Base-by-base conservation (phyloP, 2,113 vertebrate genomes). In the Dromaius novaehollandiae region DNA sequence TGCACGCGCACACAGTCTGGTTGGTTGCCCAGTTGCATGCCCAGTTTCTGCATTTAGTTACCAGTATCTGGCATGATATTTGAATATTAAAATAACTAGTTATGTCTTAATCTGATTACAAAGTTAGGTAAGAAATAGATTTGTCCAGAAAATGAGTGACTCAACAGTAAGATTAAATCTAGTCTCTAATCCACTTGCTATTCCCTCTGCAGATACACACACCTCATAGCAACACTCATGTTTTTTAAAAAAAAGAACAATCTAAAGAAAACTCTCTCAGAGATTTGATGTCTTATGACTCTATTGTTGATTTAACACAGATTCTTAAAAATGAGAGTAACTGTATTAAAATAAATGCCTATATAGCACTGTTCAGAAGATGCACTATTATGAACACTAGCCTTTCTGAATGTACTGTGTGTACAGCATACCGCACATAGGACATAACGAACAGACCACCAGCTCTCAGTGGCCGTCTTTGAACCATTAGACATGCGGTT, bases 281-380 rank as follows among this genome's bases (percentile, higher is more conserved):
- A 79, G 70, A 96, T 71, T 8, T 56, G 46, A 38, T 44, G 32
- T 96, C 77, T 96, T 26, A 24, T 60, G 38, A 85, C 53, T 56
- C 20, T 42, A 82, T 13, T 88, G 16, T 86, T 89, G 8, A 18
- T 89, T 71, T 86, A 95, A 79, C 53, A 92, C 90, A 86, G 58
- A 64, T 88, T 86, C 61, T 82, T 84, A 58, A 86, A 56, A 79
- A 44, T 64, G 73, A 94, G 69, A 69, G 80, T 40, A 90, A 74
- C 64, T 81, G n/a, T 66, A 78, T 91, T 77, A 93, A 96, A 93
- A 95, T 94, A 68, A 86, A 83, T 50, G 79, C 51, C 89, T 92
- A 12, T 74, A 2, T 77, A 89, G 73, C 70, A 81, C 10, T 90
- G 82, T 80, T 60, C 66, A 44, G 48, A 88, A 95, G 82, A 83